Percentiles rank a stretch among this genome's conserved stretches.
These are phyloP conservation scores for Hylaeus volcanicus DNA, from an alignment of 1,140 invertebrate species.

Conservation along the genomic window DNA sequence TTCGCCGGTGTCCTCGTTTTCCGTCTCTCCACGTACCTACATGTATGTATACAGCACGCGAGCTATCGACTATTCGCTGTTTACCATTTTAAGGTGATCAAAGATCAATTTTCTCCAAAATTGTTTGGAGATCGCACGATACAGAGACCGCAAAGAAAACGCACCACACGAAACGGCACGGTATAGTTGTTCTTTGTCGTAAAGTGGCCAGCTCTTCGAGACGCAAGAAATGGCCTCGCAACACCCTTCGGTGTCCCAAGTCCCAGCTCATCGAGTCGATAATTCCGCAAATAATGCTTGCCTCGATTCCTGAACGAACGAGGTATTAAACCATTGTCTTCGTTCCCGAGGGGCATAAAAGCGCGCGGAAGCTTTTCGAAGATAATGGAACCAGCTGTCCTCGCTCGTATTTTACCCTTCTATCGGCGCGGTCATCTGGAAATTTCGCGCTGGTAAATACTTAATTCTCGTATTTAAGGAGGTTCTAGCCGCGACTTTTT, in stretches of 20 bases:
- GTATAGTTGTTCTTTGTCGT: background rate
- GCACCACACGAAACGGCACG: too few species aligned
- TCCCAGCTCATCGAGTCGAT: background rate
- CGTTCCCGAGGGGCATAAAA: background rate
- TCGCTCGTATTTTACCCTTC: conserved; percentile 1
- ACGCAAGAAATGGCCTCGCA: too few species aligned
- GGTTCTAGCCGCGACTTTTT: background rate
- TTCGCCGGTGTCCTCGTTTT: background rate
- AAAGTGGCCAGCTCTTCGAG: too few species aligned
- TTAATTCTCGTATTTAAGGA: background rate
- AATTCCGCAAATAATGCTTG: background rate
- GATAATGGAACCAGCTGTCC: conserved; percentile 15
- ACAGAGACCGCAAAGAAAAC: background rate
- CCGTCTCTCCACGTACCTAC: background rate
- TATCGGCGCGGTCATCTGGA: background rate
- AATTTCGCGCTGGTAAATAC: background rate
- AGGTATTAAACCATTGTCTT: background rate
- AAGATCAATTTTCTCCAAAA: background rate
- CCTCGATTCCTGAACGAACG: background rate
- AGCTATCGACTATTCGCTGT: background rate
- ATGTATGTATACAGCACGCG: too few species aligned
- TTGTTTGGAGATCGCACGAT: too few species aligned
- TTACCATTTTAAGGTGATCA: background rate
- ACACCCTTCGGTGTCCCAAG: too few species aligned
- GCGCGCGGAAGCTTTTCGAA: background rate